Percentiles rank a stretch among this genome's conserved stretches.
Evolutionary conservation across 2,888 invertebrate genomes (phyloP).

Genomic region (Caenorhabditis afra): DNA sequence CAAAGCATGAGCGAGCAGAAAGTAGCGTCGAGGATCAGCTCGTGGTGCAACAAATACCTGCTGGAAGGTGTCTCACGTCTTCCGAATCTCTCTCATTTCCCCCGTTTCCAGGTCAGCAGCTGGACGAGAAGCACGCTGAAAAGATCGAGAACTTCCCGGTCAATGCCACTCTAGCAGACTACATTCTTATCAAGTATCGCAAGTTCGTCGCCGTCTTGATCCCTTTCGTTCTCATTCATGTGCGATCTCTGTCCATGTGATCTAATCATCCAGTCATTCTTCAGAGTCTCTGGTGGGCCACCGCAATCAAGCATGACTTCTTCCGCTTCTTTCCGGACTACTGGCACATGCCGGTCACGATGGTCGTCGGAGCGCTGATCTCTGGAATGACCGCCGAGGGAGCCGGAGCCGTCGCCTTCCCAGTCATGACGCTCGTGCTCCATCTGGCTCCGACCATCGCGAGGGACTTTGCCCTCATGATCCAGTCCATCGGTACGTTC

Average conservation of each 20-base stretch:
- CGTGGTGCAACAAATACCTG: slow-evolving; percentile 67
- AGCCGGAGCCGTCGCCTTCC: slow-evolving; percentile 79
- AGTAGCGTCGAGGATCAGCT: slow-evolving; percentile 21
- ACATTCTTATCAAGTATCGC: slow-evolving; percentile 70
- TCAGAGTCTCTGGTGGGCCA: slow-evolving; percentile 75
- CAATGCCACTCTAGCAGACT: slow-evolving; percentile 65
- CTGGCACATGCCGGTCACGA: slow-evolving; percentile 80
- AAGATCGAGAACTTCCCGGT: slow-evolving; percentile 60
- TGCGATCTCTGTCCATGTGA: no score
- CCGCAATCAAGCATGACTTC: slow-evolving; percentile 74
- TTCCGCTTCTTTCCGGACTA: slow-evolving; percentile 77
- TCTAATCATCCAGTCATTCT: no score
- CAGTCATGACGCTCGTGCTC: slow-evolving; percentile 78
- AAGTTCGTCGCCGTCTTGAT: slow-evolving; percentile 72
- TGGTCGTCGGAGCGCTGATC: slow-evolving; percentile 79
- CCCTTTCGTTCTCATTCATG: slow-evolving; percentile 34
- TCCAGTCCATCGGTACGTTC: slow-evolving; percentile 68
- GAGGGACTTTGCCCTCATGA: slow-evolving; percentile 74
- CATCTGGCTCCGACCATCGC: slow-evolving; percentile 73
- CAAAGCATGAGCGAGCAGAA: no score
- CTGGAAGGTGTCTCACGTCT: slow-evolving; percentile 65
- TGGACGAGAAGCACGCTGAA: slow-evolving; percentile 66
- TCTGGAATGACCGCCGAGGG: slow-evolving; percentile 79
- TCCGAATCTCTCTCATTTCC: no score
- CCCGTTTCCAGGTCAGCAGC: slow-evolving; percentile 68